These are phyloP conservation scores for Cydia amplana DNA, from an alignment of 1,140 invertebrate species.

Conservation along the genomic window DNA sequence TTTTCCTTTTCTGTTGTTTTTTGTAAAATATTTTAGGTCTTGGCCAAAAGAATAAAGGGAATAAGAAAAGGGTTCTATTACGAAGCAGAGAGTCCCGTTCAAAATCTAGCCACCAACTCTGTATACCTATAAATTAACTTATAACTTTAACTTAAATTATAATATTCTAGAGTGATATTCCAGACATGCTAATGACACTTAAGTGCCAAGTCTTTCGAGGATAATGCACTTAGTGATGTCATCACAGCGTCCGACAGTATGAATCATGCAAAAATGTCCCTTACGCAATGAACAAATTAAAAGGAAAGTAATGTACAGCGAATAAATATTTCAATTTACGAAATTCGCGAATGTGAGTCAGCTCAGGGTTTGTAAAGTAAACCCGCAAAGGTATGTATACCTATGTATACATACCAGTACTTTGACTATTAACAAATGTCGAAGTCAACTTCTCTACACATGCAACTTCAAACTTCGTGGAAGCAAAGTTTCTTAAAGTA, in stretches of 20 bases:
- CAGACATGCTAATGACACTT: neutral
- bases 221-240: constrained; percentile 3
- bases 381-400: neutral
- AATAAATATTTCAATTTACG: constrained; percentile 12
- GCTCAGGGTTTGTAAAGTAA: neutral
- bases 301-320: neutral
- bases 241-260: neutral
- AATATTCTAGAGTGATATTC: neutral
- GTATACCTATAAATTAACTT: too few species aligned
- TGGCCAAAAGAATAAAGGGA: too few species aligned
- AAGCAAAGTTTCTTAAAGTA: neutral
- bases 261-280: neutral
- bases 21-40: too few species aligned
- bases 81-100: too few species aligned
- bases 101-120: too few species aligned
- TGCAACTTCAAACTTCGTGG: neutral
- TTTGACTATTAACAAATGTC: neutral
- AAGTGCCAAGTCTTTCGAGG: neutral
- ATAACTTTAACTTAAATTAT: neutral
- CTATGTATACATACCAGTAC: neutral
- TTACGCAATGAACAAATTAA: constrained; percentile 14
- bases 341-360: constrained; percentile 12
- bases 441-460: neutral
- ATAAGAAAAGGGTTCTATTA: too few species aligned
- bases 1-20: too few species aligned